These are phyloP conservation scores for Capromys pilorides DNA, from an alignment of 2,797 vertebrate genomes.

Conservation along the genomic window DNA sequence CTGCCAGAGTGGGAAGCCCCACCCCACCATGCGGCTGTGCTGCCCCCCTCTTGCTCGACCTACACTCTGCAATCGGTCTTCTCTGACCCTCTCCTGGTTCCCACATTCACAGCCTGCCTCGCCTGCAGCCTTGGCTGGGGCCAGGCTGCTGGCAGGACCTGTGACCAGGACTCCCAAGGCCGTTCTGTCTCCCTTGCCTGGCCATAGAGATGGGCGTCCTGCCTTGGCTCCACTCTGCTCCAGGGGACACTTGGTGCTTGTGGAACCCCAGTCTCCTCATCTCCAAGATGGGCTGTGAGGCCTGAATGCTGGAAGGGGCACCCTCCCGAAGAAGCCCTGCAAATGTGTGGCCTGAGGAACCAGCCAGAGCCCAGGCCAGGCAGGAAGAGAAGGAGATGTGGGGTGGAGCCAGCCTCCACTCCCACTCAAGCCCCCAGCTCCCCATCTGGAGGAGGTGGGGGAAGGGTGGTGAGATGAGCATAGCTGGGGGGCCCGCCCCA, in stretches of 20 bases:
- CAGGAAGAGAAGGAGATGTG: rapidly evolving
- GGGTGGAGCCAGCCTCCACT: neutral
- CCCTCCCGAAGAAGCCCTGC: neutral
- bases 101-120: neutral
- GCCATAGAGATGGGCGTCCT: too few species aligned
- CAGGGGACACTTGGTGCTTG: neutral
- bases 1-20: neutral
- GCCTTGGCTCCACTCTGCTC: neutral
- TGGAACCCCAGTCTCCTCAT: neutral
- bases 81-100: too few species aligned
- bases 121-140: rapidly evolving
- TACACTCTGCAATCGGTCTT: neutral
- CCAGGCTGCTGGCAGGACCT: neutral
- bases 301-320: neutral
- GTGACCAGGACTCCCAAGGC: rapidly evolving
- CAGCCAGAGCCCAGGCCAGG: neutral
- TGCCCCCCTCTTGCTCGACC: neutral
- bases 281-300: neutral
- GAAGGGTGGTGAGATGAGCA: rapidly evolving
- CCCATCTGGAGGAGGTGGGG: neutral
- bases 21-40: neutral
- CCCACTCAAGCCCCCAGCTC: neutral
- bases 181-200: neutral
- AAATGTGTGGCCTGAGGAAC: neutral
- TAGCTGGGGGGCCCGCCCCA: neutral